Conservation (phyloP, 1,140 invertebrate genomes). For the Chelonus insularis region DNA sequence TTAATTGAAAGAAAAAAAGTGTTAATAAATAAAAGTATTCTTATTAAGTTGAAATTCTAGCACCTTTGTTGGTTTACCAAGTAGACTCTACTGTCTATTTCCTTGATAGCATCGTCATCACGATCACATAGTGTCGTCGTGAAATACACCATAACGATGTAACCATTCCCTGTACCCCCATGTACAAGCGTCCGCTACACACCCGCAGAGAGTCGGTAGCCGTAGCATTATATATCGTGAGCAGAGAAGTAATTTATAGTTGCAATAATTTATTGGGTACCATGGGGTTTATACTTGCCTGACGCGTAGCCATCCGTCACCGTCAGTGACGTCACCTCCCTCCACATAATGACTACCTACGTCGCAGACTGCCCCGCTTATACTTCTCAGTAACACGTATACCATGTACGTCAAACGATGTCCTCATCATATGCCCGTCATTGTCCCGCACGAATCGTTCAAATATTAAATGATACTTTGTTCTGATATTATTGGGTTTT, state of each 20-base stretch:
- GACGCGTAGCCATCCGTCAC: conserved; percentile 61
- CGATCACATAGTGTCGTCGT: conserved; percentile 3
- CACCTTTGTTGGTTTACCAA: conserved; percentile 46
- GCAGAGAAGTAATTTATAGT: conserved; percentile 62
- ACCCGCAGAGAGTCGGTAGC: conserved; percentile 53
- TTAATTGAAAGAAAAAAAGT: neutral
- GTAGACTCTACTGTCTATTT: no score
- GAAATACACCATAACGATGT: conserved; percentile 16
- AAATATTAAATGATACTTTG: conserved; percentile 7
- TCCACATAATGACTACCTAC: conserved; percentile 59
- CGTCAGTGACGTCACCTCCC: conserved; percentile 61
- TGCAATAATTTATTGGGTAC: conserved; percentile 63
- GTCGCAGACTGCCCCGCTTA: conserved; percentile 32
- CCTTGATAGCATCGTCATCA: conserved; percentile 30
- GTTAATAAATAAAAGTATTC: conserved; percentile 15
- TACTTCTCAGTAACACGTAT: conserved; percentile 25
- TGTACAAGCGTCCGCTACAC: conserved; percentile 39
- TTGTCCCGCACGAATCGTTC: neutral
- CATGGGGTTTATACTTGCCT: conserved; percentile 62
- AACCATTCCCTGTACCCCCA: neutral
- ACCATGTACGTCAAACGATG: conserved; percentile 15
- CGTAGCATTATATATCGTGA: conserved; percentile 56
- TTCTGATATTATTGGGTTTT: no score
- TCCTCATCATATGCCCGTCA: neutral
- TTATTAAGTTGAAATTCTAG: conserved; percentile 38